Conservation (phyloP, 1,140 invertebrate species). For the Procambarus virginalis region DNA sequence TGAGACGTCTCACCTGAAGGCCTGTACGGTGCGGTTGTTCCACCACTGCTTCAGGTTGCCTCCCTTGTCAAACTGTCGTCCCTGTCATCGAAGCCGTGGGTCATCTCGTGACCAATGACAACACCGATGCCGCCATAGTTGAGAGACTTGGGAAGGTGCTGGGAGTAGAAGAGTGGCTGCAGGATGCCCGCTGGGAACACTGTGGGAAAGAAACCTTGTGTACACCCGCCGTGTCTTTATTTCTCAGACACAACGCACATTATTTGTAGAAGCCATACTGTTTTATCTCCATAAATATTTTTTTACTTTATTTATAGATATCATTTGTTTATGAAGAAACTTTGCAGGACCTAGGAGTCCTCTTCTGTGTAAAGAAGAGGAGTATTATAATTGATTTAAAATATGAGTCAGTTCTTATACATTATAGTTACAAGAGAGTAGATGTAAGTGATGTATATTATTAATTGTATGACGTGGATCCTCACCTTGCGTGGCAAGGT, state of each 20-base stretch:
- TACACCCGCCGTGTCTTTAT: too few species aligned
- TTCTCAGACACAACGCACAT: neutral
- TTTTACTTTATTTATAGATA: too few species aligned
- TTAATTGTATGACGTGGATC: too few species aligned
- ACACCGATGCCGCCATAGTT: constrained; percentile 92
- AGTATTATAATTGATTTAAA: too few species aligned
- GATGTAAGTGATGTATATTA: too few species aligned
- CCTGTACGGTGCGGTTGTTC: constrained; percentile 92
- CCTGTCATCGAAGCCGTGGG: constrained; percentile 92
- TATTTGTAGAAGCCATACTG: too few species aligned
- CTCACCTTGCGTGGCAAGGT: neutral
- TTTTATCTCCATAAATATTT: too few species aligned
- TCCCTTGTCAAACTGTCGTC: constrained; percentile 95
- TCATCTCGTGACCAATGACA: constrained; percentile 90
- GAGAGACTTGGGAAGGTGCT: constrained; percentile 87
- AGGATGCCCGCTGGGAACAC: constrained; percentile 94
- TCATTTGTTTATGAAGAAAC: too few species aligned
- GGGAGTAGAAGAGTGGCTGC: constrained; percentile 90
- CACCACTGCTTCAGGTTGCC: constrained; percentile 99
- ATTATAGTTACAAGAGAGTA: too few species aligned
- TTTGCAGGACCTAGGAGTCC: too few species aligned
- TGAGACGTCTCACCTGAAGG: constrained; percentile 80
- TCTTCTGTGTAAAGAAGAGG: too few species aligned
- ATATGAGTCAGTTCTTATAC: too few species aligned
- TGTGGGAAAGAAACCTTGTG: constrained; percentile 72